phyloP scores from a whole-genome alignment of 2,888 invertebrate genomes.

The Megaustenia siamemsis region DNA sequence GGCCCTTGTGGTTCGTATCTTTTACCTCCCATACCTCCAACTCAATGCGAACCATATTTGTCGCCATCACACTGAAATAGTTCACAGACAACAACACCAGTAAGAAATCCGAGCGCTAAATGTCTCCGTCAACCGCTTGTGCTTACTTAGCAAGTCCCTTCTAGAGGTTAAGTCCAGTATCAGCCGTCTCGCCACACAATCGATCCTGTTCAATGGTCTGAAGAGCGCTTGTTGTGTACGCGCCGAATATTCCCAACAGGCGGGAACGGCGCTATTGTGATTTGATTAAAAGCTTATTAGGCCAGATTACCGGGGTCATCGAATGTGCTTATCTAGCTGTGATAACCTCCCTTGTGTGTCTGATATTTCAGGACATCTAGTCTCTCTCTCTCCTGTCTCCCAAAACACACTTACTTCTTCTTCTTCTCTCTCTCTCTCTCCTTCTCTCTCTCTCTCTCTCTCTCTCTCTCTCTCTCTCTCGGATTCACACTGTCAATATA shows the following conservation, averaged over 20 bases:
- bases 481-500: too few species aligned
- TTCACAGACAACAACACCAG: too few species aligned
- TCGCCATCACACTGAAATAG: too few species aligned
- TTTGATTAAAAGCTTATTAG: slow-evolving; percentile 39
- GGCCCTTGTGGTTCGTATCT: too few species aligned
- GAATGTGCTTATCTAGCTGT: slow-evolving; percentile 14
- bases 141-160: background rate
- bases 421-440: background rate
- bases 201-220: background rate
- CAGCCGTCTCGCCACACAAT: background rate
- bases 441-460: background rate
- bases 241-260: background rate
- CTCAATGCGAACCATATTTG: too few species aligned
- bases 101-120: too few species aligned
- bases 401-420: background rate
- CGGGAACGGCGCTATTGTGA: slow-evolving; percentile 16
- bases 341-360: background rate
- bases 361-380: background rate
- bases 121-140: background rate
- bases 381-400: background rate
- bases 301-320: background rate
- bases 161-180: too few species aligned
- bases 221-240: background rate
- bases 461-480: background rate
- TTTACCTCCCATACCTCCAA: too few species aligned